Percentiles rank a stretch among this genome's conserved stretches.
These are phyloP conservation scores for Hydrochoerus hydrochaeris DNA, from an alignment of 2,113 vertebrate species.

Conservation along the genomic window DNA sequence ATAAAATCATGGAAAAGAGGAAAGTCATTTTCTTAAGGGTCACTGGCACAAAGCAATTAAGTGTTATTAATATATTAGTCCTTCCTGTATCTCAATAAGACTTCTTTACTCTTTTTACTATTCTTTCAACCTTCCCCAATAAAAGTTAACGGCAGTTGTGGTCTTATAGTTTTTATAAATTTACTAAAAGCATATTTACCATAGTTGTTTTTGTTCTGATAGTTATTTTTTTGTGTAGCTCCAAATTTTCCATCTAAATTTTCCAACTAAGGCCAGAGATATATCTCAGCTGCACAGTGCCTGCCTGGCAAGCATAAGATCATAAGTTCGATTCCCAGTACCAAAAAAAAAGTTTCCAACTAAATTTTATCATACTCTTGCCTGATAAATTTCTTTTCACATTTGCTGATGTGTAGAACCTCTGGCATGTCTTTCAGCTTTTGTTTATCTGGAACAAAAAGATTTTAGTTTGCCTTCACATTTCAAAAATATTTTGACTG, in stretches of 20 bases:
- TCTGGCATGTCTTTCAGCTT: not conserved
- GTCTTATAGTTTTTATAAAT: not conserved
- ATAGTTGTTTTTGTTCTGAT: not conserved
- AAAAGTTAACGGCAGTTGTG: not conserved
- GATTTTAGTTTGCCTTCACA: not conserved
- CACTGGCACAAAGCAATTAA: not conserved
- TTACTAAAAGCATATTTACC: not conserved
- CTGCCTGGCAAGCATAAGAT: too few relatives aligned
- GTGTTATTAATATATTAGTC: not conserved
- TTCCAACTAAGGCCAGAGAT: not conserved
- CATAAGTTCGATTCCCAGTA: too few relatives aligned
- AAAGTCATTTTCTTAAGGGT: not conserved
- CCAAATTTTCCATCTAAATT: not conserved
- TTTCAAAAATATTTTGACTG: not conserved
- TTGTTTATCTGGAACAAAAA: not conserved
- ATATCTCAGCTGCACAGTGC: too few relatives aligned
- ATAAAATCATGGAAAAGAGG: not conserved
- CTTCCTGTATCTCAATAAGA: too few relatives aligned
- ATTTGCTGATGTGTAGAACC: not conserved
- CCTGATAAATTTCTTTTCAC: not conserved
- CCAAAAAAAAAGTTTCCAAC: not conserved
- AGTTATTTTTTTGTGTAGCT: slow-evolving; percentile 19
- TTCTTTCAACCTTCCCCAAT: not conserved
- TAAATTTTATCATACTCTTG: not conserved
- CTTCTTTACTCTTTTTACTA: not conserved